Base-by-base conservation (phyloP, 2,113 vertebrate species). In the Hypomesus transpacificus region DNA sequence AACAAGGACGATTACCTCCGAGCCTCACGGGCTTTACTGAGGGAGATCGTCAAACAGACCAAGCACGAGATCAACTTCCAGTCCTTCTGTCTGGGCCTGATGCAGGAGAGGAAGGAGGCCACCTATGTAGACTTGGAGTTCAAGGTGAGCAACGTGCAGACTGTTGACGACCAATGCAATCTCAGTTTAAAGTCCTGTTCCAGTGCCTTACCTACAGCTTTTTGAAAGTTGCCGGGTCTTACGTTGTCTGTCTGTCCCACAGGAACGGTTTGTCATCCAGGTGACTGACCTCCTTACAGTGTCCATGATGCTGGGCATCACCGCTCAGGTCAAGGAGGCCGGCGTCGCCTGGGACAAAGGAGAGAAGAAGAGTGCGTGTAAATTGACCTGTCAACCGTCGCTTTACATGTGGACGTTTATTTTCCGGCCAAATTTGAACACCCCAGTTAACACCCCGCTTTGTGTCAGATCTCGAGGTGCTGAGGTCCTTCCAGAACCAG, bases 11-110 rank as follows among this genome's bases (percentile, higher is more conserved):
- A 99, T 82, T 98, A 98, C 80, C 87, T 99, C 61, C 90, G 97
- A 2, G 95, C 97, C 2, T 98, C 97, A 0, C 86, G 97, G 73
- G 96, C 96, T 0, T 82, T 99, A 81, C 91, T 99, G 50, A 89
- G 97, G 0, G 97, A 99, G 85, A 98, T 99, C 88, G 95, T 98
- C 89, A 98, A 98, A 39, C 97, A 99, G 89, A 98, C 96, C 0
- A 99, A 99, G 77, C 97, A 99, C 0, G 97, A 99, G 89, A 96
- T 98, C 81, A 97, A 98, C 89, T 99, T 99, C 86, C 96, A 97
- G 90, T 95, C 96, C 1, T 98, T 99, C 87, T 99, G 97, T 60
- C 90, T 98, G 1, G 97, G 97, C 0, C 93, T 99, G 28, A 98
- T 99, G 97, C 97, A 99, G 87, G 97, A 98, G 52, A 89, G 97